These are phyloP conservation scores for Allygus modestus DNA, from an alignment of 2,888 invertebrate species.

Conservation along the genomic window DNA sequence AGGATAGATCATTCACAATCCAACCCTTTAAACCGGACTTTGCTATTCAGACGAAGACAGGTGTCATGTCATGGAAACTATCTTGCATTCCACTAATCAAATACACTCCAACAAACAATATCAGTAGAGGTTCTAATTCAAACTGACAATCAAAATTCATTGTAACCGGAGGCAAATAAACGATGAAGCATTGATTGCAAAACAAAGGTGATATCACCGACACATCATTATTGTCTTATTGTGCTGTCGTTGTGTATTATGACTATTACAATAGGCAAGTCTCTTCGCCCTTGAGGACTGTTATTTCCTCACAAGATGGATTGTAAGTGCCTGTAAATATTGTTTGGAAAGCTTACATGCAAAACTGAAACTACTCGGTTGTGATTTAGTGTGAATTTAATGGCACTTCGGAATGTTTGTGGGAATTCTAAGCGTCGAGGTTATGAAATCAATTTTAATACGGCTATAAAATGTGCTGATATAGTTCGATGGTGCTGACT, in stretches of 20 bases:
- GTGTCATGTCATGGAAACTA: too few relatives aligned
- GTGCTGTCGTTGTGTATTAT: conserved; percentile 31
- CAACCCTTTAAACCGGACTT: too few relatives aligned
- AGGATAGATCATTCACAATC: too few relatives aligned
- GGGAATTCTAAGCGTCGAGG: too few relatives aligned
- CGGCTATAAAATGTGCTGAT: too few relatives aligned
- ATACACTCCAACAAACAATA: too few relatives aligned
- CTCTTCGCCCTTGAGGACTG: conserved; percentile 8
- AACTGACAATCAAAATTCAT: not conserved
- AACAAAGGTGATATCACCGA: conserved; percentile 38
- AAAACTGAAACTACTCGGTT: not conserved
- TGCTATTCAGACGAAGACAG: too few relatives aligned
- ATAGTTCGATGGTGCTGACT: too few relatives aligned
- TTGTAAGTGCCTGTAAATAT: not conserved
- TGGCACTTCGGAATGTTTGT: not conserved
- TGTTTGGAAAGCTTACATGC: conserved; percentile 4
- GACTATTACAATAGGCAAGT: conserved; percentile 15
- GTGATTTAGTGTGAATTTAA: conserved; percentile 35
- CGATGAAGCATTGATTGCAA: conserved; percentile 23
- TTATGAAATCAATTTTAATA: too few relatives aligned
- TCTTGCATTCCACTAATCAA: too few relatives aligned
- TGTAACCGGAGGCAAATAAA: conserved; percentile 1
- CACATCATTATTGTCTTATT: conserved; percentile 2
- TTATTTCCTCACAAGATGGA: conserved; percentile 12
- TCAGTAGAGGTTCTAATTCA: not conserved